Evolutionary conservation across 2,888 invertebrate species (phyloP), one percentile per base, ranked within the genome.

Genomic region (Perizoma flavofasciatum): DNA sequence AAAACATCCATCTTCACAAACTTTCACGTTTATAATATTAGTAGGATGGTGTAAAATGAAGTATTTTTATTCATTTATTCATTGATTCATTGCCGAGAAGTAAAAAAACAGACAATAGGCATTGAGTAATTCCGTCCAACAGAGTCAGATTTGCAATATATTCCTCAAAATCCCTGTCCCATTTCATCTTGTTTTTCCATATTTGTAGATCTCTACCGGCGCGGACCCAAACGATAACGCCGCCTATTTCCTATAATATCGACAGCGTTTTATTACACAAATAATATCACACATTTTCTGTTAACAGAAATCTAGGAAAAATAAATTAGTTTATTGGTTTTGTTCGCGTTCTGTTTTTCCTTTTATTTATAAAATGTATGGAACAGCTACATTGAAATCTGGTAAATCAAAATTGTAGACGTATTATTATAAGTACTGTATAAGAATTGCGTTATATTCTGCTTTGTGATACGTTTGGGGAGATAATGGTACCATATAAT

Each of bases 171-270:
- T 40, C 40, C 48, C 37, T 7, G 33, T 45, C 47, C 41, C 45
- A 52, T 61, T 61, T 55, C 37, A 49, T 56, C 32, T 34, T 39
- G 43, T 49, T 61, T 59, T 60, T 55, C 61, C 61, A 56, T 56
- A 61, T 56, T 56, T 51, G 45, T 49, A 53, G 43, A 47, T 47
- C 47, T 47, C 51, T 47, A 51, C 55, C 56, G 61, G 56, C 61
- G 35, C 41, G 37, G 46, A 10, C 33, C 61, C 61, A 61, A 61
- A 39, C 39, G 44, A 56, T 61, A 56, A 48, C 59, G 44, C 50
- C 11, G 48, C 35, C 33, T 46, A 52, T 60, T 48, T 55, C 55
- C 50, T 53, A 50, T 46, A 44, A 58, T 54, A 59, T 49, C 32
- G 53, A 59, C 54, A 49, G 46, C 54, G 32, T 49, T 59, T 54